Percentiles rank a stretch among this genome's conserved stretches.
Evolutionary conservation across 2,797 vertebrate species (phyloP).

Genomic region (Enteromius radiatus): DNA sequence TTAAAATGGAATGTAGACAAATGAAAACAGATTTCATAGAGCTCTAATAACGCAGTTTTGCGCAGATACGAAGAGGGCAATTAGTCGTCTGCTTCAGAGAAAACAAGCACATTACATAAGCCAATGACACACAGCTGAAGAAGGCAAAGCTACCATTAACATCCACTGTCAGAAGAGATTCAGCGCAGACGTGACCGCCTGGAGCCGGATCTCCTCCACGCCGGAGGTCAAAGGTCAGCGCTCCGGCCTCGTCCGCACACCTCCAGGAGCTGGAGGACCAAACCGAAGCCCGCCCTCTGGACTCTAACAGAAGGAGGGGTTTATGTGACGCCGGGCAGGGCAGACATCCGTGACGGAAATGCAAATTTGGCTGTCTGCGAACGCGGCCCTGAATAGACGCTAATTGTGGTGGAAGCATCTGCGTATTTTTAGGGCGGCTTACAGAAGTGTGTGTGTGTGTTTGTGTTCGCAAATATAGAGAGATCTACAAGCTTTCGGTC

Average conservation of each 20-base stretch:
- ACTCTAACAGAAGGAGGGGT: conserved; percentile 23
- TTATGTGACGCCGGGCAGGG: conserved; percentile 34
- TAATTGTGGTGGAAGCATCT: conserved; percentile 69
- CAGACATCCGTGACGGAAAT: conserved; percentile 60
- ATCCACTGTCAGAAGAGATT: conserved; percentile 21
- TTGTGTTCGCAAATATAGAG: conserved; percentile 10
- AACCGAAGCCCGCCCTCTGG: conserved; percentile 11
- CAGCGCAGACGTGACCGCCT: not conserved
- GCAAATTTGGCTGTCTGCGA: conserved; percentile 61
- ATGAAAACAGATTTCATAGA: not conserved
- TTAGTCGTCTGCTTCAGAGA: conserved; percentile 27
- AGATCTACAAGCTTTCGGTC: conserved; percentile 11
- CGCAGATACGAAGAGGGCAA: not conserved
- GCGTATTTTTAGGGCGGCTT: conserved; percentile 66
- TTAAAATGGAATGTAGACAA: not conserved
- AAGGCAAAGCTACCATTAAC: conserved; percentile 35
- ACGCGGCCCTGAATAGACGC: conserved; percentile 58
- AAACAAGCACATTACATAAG: conserved; percentile 45
- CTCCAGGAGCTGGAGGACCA: not conserved
- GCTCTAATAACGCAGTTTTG: not conserved
- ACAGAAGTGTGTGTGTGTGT: conserved; percentile 47
- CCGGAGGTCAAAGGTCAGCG: conserved; percentile 42
- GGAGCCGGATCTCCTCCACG: conserved; percentile 7
- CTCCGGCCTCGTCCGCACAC: conserved; percentile 17
- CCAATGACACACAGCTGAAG: conserved; percentile 46